Conservation (phyloP, 2,113 vertebrate species). For the Myotis brandtii region DNA sequence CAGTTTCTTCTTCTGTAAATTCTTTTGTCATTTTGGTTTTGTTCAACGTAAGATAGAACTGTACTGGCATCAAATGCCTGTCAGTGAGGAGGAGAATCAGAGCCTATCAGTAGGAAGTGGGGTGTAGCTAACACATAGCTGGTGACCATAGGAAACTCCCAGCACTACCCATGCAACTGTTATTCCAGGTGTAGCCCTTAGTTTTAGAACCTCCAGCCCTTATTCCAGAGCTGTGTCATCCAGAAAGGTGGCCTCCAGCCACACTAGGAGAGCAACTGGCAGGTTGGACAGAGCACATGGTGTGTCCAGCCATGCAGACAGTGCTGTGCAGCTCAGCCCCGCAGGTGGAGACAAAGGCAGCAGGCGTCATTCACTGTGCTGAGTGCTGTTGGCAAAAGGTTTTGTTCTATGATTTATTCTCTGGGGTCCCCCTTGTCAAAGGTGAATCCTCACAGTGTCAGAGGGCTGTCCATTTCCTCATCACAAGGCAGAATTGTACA, state of each 20-base stretch:
- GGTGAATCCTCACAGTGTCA: neutral
- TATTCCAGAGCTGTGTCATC: neutral
- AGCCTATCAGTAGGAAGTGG: slow-evolving; percentile 72
- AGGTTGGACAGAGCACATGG: too few relatives aligned
- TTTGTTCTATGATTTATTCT: neutral
- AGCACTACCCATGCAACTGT: neutral
- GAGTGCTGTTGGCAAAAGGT: neutral
- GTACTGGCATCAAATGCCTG: neutral
- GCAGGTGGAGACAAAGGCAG: rapidly evolving
- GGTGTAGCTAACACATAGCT: slow-evolving; percentile 77
- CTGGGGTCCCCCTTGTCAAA: neutral
- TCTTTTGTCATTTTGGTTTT: neutral
- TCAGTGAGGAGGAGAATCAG: neutral
- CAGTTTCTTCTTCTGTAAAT: neutral
- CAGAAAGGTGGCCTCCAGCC: neutral
- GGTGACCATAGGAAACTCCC: slow-evolving; percentile 61
- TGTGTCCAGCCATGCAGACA: too few relatives aligned
- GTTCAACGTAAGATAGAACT: neutral
- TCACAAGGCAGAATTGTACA: neutral
- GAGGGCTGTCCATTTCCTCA: neutral
- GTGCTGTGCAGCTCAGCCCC: too few relatives aligned
- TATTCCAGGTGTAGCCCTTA: rapidly evolving
- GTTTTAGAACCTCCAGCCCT: too few relatives aligned
- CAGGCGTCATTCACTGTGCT: neutral
- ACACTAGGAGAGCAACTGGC: rapidly evolving